A percentile compares a stretch with the other conserved stretches of the same genome.
phyloP scores from a whole-genome alignment of 2,113 vertebrate genomes.

The Corythornis madagascariensis region DNA sequence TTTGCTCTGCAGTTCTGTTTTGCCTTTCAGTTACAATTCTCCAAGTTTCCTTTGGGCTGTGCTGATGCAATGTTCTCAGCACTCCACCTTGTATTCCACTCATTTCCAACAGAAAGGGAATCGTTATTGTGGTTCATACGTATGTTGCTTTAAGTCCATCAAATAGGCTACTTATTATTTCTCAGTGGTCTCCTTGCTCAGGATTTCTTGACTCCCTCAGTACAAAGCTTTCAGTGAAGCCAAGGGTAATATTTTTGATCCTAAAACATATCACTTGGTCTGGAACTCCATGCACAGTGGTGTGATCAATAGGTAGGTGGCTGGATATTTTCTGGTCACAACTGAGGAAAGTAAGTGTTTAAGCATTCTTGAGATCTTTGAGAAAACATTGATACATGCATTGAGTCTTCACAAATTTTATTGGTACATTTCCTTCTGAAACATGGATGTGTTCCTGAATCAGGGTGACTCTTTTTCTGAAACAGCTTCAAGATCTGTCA shows the following conservation, averaged over 20 bases:
- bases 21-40: not conserved
- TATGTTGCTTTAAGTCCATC: not conserved
- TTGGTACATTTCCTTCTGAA: not conserved
- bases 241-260: not conserved
- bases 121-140: not conserved
- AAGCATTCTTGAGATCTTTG: not conserved
- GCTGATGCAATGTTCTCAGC: not conserved
- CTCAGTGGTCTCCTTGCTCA: not conserved
- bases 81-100: not conserved
- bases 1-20: not conserved
- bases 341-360: not conserved
- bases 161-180: not conserved
- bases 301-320: not conserved
- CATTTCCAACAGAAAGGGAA: not conserved
- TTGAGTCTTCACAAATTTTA: not conserved
- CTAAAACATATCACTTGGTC: not conserved
- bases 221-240: not conserved
- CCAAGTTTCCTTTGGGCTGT: not conserved
- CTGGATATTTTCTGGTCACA: not conserved
- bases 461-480: not conserved
- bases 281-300: not conserved
- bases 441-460: not conserved
- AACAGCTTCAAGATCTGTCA: not conserved
- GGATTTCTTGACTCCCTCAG: not conserved
- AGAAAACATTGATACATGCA: not conserved